Conservation (phyloP, 2,888 invertebrate genomes). For the Agonopterix subpropinquella region DNA sequence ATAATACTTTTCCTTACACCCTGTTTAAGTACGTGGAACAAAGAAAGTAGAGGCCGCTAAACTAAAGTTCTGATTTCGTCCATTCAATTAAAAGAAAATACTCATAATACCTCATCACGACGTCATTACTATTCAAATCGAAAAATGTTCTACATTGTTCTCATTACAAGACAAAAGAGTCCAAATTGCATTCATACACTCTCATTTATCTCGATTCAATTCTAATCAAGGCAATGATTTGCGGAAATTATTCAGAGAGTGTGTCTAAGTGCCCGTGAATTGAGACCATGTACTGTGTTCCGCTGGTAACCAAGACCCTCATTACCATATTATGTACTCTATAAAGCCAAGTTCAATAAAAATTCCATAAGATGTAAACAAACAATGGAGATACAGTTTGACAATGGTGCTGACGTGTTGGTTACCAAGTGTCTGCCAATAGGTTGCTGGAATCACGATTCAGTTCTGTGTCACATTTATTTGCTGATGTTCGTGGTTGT, state of each 20-base stretch:
- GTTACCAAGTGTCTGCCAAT: neutral
- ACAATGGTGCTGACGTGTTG: neutral
- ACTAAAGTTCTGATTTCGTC: no score
- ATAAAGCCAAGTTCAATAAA: neutral
- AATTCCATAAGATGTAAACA: neutral
- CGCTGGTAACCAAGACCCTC: slow-evolving; percentile 20
- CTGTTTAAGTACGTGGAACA: no score
- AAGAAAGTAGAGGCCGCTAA: no score
- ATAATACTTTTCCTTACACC: no score
- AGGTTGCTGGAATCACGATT: neutral
- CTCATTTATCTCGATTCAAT: slow-evolving; percentile 25
- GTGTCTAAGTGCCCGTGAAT: slow-evolving; percentile 22
- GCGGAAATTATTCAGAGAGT: slow-evolving; percentile 16
- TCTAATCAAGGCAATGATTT: slow-evolving; percentile 39
- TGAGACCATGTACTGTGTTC: slow-evolving; percentile 18
- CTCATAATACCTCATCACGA: neutral
- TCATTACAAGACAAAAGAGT: slow-evolving; percentile 15
- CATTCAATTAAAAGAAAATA: neutral
- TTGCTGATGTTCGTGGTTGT: no score
- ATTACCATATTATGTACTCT: slow-evolving; percentile 5
- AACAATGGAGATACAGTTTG: neutral
- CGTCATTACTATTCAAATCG: slow-evolving; percentile 12
- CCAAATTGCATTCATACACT: slow-evolving; percentile 28
- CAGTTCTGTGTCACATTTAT: no score
- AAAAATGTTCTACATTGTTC: slow-evolving; percentile 13